Percentiles rank a stretch among this genome's conserved stretches.
Evolutionary conservation across 2,888 invertebrate genomes (phyloP).

Genomic region (Drosophila greeni): DNA sequence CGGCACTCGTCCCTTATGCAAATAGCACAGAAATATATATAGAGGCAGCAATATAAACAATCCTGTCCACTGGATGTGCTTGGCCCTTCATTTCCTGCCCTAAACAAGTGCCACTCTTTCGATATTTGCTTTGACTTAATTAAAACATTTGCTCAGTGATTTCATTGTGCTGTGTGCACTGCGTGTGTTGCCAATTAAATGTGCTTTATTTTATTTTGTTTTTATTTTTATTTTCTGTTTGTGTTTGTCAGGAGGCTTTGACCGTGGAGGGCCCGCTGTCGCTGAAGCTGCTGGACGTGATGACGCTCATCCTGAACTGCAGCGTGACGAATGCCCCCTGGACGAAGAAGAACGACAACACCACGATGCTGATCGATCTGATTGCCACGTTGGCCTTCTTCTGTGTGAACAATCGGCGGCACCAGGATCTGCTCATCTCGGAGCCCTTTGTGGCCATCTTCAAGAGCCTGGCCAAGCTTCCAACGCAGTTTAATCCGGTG

Average conservation of each 20-base stretch:
- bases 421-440: constrained; percentile 78
- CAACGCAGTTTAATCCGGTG: constrained; percentile 77
- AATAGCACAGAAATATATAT: constrained; percentile 52
- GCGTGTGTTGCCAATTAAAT: constrained; percentile 61
- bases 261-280: constrained; percentile 74
- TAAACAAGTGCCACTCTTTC: constrained; percentile 63
- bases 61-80: constrained; percentile 41
- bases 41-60: constrained; percentile 51
- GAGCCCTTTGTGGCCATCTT: constrained; percentile 78
- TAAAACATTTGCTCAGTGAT: constrained; percentile 72
- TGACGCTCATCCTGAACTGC: constrained; percentile 76
- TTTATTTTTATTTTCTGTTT: constrained; percentile 18
- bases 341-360: constrained; percentile 75
- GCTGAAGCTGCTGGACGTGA: constrained; percentile 78
- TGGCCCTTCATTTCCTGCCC: constrained; percentile 53
- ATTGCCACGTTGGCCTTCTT: constrained; percentile 79
- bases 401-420: constrained; percentile 77
- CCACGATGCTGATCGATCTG: constrained; percentile 78
- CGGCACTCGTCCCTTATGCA: constrained; percentile 57
- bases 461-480: constrained; percentile 78
- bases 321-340: constrained; percentile 68
- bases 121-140: constrained; percentile 75
- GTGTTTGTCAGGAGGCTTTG: constrained; percentile 74
- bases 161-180: constrained; percentile 32
- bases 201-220: constrained; percentile 12